Evolutionary conservation across 2,888 invertebrate genomes (phyloP), one percentile per base, ranked within the genome.

Genomic region (Allacma fusca): DNA sequence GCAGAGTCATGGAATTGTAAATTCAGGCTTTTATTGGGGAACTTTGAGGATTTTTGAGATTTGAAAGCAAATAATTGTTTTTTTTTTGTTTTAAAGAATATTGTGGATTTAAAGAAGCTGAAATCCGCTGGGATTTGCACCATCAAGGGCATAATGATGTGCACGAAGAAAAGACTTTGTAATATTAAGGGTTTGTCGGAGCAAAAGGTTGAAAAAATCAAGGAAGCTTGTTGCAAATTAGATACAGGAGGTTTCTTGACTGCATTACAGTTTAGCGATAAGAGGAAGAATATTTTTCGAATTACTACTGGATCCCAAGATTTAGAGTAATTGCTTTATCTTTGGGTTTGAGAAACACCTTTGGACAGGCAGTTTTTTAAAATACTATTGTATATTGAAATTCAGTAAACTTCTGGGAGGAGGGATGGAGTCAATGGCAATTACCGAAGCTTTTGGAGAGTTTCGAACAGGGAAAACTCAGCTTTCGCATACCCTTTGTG

Each of bases 381-480:
- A 34, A 34, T 5, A 5, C 16, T 50, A 16, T n/a, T n/a, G n/a
- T n/a, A n/a, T n/a, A n/a, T n/a, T n/a, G n/a, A n/a, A n/a, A n/a
- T n/a, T n/a, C 83, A 93, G 93, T 85, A 92, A 92, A 86, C 87
- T 94, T 29, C 86, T 94, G 67, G 93, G 92, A 4, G 93, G 94
- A 34, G 94, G 94, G 0, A 89, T 94, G 73, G 94, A 94, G 87
- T 93, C 93, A 7, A 94, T 93, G 93, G 89, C 93, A 0, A 93
- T 94, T 74, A 94, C 94, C 0, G 94, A 94, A 88, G 93, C 91
- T 9, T 94, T 94, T 86, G 94, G 94, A 7, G 94, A 94, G 87
- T 93, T 93, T 85, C 89, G 94, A 40, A 92, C 93, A 0, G 94
- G 94, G 21, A 94, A 94, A 87, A 94, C 93, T 0, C 94, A 94